phyloP scores from a whole-genome alignment of 1,140 invertebrate genomes.

The Heliconius himera region DNA sequence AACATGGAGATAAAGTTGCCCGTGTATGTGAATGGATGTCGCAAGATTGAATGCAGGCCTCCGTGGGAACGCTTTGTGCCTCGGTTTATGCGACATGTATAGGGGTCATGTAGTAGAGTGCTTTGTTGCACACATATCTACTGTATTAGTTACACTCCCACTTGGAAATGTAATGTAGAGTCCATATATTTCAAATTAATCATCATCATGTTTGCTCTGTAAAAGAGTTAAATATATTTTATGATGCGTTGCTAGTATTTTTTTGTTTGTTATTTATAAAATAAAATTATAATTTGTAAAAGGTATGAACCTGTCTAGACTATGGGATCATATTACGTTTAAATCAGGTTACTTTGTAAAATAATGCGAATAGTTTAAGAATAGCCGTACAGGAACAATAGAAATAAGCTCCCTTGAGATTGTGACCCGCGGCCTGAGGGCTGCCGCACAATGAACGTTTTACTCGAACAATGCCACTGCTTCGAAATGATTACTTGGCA shows the following conservation, averaged over 20 bases:
- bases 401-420: conserved; percentile 59
- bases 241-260: no score
- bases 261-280: not conserved
- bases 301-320: not conserved
- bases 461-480: conserved; percentile 50
- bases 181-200: not conserved
- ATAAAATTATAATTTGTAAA: not conserved
- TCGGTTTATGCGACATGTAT: conserved; percentile 23
- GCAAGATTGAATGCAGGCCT: conserved; percentile 45
- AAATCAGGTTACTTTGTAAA: conserved; percentile 34
- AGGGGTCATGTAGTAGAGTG: conserved; percentile 10
- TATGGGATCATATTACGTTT: not conserved
- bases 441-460: conserved; percentile 55
- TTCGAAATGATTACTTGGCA: conserved; percentile 54
- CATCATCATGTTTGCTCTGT: no score
- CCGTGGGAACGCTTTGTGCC: conserved; percentile 52
- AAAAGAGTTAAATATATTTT: no score
- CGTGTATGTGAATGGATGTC: conserved; percentile 27
- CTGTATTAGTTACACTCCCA: not conserved
- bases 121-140: not conserved
- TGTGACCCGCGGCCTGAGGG: conserved; percentile 47
- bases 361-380: conserved; percentile 46
- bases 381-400: conserved; percentile 59
- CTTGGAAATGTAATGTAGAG: not conserved
- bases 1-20: conserved; percentile 20